phyloP scores from a whole-genome alignment of 2,888 invertebrate species.

The Spatulosminthurus flaviceps region DNA sequence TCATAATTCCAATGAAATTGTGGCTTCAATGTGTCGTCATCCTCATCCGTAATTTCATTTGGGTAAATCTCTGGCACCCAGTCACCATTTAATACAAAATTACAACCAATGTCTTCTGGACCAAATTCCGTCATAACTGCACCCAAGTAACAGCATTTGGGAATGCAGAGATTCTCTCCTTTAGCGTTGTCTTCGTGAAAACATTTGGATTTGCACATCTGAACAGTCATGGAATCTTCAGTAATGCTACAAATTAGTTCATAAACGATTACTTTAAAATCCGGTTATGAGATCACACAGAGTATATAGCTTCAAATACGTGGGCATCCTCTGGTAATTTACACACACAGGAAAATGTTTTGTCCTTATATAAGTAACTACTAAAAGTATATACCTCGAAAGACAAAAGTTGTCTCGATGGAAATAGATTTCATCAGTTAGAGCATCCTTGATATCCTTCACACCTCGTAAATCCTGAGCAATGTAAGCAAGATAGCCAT shows the following conservation, averaged over 20 bases:
- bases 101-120: neutral
- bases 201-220: constrained; percentile 7
- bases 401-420: constrained; percentile 22
- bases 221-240: neutral
- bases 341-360: too few species aligned
- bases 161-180: constrained; percentile 9
- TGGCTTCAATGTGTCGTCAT: neutral
- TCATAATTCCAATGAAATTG: neutral
- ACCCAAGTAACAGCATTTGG: constrained; percentile 10
- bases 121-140: constrained; percentile 1
- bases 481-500: neutral
- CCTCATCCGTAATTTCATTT: neutral
- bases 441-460: neutral
- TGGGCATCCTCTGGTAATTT: too few species aligned
- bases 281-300: neutral
- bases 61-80: neutral
- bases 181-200: neutral
- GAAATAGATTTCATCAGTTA: constrained; percentile 15
- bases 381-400: neutral
- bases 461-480: neutral
- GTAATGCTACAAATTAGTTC: neutral
- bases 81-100: neutral
- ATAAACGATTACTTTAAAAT: too few species aligned
- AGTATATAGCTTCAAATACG: too few species aligned
- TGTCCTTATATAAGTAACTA: neutral